These are phyloP conservation scores for Galaxea fascicularis DNA, from an alignment of 92 coral and sea anemone species.

Conservation along the genomic window DNA sequence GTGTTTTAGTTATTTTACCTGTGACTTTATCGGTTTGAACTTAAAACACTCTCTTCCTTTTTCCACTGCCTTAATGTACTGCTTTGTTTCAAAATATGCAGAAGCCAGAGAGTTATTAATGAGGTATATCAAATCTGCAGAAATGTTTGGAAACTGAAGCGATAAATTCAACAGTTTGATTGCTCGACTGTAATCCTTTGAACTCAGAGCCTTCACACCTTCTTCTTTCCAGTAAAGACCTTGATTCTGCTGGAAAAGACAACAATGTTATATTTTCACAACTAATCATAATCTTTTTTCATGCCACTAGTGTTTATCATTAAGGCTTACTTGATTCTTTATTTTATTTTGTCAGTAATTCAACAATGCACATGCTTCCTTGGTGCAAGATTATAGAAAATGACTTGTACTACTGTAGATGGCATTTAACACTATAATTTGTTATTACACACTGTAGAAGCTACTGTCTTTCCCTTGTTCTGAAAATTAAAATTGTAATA, in stretches of 20 bases:
- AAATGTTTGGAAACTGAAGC: conserved; percentile 55
- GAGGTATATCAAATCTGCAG: conserved; percentile 54
- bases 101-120: conserved; percentile 71
- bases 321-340: too few species aligned
- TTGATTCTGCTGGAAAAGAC: conserved; percentile 47
- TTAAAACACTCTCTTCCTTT: conserved; percentile 77
- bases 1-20: too few species aligned
- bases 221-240: conserved; percentile 66
- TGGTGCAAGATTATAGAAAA: too few species aligned
- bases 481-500: too few species aligned
- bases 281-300: too few species aligned
- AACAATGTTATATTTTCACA: background rate
- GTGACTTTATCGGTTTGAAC: conserved; percentile 73
- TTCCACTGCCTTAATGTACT: conserved; percentile 67
- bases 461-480: too few species aligned
- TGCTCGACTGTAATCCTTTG: conserved; percentile 61
- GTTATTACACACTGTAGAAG: too few species aligned
- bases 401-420: too few species aligned
- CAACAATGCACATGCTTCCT: too few species aligned
- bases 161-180: conserved; percentile 64
- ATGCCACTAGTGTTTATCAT: too few species aligned
- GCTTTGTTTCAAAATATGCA: conserved; percentile 67
- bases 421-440: too few species aligned
- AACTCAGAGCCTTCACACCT: conserved; percentile 49
- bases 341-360: too few species aligned